A percentile compares a stretch with the other conserved stretches of the same genome.
Evolutionary conservation across 2,888 invertebrate species (phyloP).

Genomic region (Nomada ruficornis): DNA sequence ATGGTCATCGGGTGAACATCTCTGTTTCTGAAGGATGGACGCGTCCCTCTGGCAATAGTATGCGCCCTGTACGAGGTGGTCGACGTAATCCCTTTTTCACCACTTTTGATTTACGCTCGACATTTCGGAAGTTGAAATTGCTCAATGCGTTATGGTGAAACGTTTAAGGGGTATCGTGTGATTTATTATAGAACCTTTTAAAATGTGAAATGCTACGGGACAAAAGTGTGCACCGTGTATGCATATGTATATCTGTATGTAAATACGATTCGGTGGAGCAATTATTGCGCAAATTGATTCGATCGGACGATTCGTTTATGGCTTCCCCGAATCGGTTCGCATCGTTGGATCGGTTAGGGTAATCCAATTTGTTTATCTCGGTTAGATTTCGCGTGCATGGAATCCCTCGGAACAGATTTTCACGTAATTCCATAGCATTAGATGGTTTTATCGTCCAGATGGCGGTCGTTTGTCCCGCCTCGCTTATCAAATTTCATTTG

Average conservation of each 20-base stretch:
- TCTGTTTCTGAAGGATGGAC: neutral
- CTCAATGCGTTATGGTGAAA: too few species aligned
- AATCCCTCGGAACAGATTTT: slow-evolving; percentile 29
- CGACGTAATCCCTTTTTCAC: neutral
- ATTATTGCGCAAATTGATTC: slow-evolving; percentile 28
- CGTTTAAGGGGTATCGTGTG: neutral
- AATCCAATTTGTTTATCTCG: slow-evolving; percentile 46
- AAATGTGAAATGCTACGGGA: neutral
- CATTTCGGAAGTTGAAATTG: neutral
- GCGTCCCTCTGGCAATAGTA: too few species aligned
- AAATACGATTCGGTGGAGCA: neutral
- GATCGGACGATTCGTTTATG: neutral
- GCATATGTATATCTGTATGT: too few species aligned
- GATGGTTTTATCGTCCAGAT: slow-evolving; percentile 42
- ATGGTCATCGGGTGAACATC: neutral
- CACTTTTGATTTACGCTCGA: neutral
- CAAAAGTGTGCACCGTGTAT: too few species aligned
- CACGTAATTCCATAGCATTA: slow-evolving; percentile 36
- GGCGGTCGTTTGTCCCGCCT: slow-evolving; percentile 36
- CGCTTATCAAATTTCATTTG: slow-evolving; percentile 25
- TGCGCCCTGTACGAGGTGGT: neutral
- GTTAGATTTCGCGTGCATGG: slow-evolving; percentile 13
- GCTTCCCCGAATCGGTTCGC: slow-evolving; percentile 7
- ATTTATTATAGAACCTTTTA: neutral
- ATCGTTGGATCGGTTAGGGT: slow-evolving; percentile 7